Evolutionary conservation across 2,797 vertebrate genomes (phyloP), one percentile per base, ranked within the genome.

Genomic region (Bucorvus abyssinicus): DNA sequence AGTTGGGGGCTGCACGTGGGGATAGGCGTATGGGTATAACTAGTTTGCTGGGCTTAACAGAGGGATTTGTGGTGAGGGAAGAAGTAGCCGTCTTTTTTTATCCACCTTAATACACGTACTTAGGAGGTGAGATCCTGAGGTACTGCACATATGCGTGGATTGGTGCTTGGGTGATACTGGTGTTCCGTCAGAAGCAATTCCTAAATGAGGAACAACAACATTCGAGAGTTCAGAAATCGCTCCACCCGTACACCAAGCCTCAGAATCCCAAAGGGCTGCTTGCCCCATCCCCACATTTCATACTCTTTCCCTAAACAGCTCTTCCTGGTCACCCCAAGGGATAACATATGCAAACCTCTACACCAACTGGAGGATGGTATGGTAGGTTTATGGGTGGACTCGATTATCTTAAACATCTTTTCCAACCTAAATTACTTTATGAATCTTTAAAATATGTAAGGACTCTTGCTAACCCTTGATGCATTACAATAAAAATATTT

Each of bases 301-400:
- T 34, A 42, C 21, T 1, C 0, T 60, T 75, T 75, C 38, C 26
- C 22, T 81, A 36, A 34, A 6, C 10, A 79, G 6, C 16, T 87
- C 3, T n/a, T 82, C 14, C 36, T 82, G 24, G 7, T 24, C 12
- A 26, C 27, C 4, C 17, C 36, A 57, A 56, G 12, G 17, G 10
- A 59, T 22, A 44, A 59, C 2, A 38, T 0, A 47, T 23, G 65
- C 6, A 84, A 93, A 63, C 8, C 14, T 60, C 36, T 74, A 12
- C 1, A 1, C 3, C 26, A 50, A 0, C 8, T 53, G 13, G 6
- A 77, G 8, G 21, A 47, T n/a, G 19, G 30, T 19, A 1, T 22
- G 22, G 45, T 70, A 9, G 12, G 8, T 36, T 70, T 56, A 36
- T 15, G 11, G 7, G 14, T 76, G 29, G 36, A 84, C 32, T 40